phyloP scores from a whole-genome alignment of 1,140 invertebrate species.

The Heliconius hewitsoni region DNA sequence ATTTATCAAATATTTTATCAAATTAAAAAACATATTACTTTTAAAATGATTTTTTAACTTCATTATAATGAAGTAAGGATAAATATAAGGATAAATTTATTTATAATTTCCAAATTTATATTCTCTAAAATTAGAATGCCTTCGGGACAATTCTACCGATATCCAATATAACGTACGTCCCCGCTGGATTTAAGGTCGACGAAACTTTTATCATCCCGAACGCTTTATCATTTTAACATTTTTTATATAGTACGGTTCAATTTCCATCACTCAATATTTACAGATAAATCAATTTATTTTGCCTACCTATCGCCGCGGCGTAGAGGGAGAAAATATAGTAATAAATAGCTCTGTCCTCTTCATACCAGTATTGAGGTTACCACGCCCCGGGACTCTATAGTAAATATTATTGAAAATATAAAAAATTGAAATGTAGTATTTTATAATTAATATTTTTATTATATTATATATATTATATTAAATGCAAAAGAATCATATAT shows the following conservation, averaged over 20 bases:
- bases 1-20: no score
- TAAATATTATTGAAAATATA: no score
- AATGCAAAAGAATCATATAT: neutral
- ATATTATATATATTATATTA: neutral
- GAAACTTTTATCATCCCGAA: conserved; percentile 4
- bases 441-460: neutral
- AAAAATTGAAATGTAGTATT: no score
- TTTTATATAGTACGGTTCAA: conserved; percentile 5
- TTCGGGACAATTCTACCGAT: neutral
- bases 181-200: conserved; percentile 3
- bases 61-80: no score
- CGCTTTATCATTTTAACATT: conserved; percentile 8
- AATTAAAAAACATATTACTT: no score
- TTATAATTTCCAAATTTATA: neutral
- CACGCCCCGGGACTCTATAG: neutral
- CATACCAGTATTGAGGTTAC: neutral
- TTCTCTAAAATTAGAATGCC: conserved; percentile 1
- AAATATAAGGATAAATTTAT: neutral
- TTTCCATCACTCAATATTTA: conserved; percentile 5
- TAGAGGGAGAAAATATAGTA: neutral
- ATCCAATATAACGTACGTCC: conserved; percentile 1
- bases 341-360: neutral
- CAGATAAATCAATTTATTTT: conserved; percentile 4
- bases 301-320: neutral
- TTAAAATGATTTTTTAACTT: no score